Evolutionary conservation across 2,797 vertebrate genomes (phyloP).

Genomic region (Bradypodion pumilum): DNA sequence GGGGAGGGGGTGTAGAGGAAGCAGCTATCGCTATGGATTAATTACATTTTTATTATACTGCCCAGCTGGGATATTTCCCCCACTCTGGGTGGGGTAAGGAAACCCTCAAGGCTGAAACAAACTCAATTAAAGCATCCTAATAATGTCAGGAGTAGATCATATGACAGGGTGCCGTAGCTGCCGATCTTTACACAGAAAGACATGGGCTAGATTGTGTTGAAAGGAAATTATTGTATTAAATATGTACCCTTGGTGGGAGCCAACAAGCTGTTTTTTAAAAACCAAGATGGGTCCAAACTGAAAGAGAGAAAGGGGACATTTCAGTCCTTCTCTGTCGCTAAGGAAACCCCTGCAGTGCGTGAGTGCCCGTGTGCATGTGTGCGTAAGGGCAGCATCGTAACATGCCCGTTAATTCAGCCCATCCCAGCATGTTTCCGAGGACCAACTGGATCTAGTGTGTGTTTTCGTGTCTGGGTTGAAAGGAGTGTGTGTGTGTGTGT

Average conservation of each 20-base stretch:
- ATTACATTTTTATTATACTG: too few relatives aligned
- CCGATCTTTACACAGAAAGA: too few relatives aligned
- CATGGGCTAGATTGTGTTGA: not conserved
- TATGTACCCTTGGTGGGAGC: not conserved
- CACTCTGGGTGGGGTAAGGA: too few relatives aligned
- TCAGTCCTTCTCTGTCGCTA: constrained; percentile 21
- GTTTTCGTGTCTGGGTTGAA: too few relatives aligned
- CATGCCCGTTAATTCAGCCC: not conserved
- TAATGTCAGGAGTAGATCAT: not conserved
- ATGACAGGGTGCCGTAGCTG: accelerated
- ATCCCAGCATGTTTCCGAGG: not conserved
- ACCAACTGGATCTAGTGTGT: not conserved
- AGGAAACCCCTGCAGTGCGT: constrained; percentile 20
- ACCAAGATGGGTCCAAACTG: not conserved
- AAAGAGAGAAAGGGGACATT: not conserved
- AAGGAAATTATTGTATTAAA: not conserved
- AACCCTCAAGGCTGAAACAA: not conserved
- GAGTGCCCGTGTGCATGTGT: too few relatives aligned
- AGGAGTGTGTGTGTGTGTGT: too few relatives aligned
- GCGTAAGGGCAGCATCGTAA: not conserved
- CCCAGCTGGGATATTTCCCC: too few relatives aligned
- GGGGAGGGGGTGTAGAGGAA: too few relatives aligned
- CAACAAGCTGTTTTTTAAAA: too few relatives aligned
- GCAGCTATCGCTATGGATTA: too few relatives aligned
- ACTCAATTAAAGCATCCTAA: not conserved